Base-by-base conservation (phyloP, 2,113 vertebrate species). In the Psophia crepitans region DNA sequence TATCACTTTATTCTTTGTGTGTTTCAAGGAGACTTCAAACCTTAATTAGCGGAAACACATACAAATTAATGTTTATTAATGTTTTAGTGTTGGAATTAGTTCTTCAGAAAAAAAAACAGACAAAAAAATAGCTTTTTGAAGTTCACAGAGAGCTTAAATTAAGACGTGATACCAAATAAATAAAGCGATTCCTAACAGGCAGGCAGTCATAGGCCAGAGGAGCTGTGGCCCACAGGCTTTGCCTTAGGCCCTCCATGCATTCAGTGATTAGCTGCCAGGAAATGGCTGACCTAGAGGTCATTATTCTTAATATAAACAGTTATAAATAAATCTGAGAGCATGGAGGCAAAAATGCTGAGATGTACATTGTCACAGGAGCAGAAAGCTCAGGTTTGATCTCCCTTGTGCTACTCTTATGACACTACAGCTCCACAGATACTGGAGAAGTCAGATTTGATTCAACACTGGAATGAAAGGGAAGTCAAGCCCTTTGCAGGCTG, bases 371-470 rank as follows among this genome's bases (percentile, higher is more conserved):
- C 22, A 92, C 28, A 61, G 26, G 20, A 76, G 11, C 27, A 80
- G 24, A 5, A 49, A 65, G 32, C 32, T 66, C 33, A 49, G 27
- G 8, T 73, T 35, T 69, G 8, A 8, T 48, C 9, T 60, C 16
- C 6, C 22, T 60, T 30, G 9, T 8, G 12, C 17, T 41, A 43
- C 8, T 44, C 37, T 49, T 46, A 14, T 11, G 27, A 43, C 9
- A 28, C 8, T 10, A 3, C 11, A 65, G 20, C 11, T 80, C 46
- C 49, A 41, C 0, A 2, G 21, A 37, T 61, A 65, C 5, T 0
- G 1, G 22, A 56, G 24, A 80, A 83, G 27, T 61, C 27, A 69
- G 22, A 37, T 73, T 88, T 79, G 28, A 83, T 83, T 90, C 28
- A 69, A 69, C 27, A 12, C 1, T 41, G 5, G 7, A 9, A 26